Base-by-base conservation (phyloP, 2,888 invertebrate species). In the Unio pictorum region DNA sequence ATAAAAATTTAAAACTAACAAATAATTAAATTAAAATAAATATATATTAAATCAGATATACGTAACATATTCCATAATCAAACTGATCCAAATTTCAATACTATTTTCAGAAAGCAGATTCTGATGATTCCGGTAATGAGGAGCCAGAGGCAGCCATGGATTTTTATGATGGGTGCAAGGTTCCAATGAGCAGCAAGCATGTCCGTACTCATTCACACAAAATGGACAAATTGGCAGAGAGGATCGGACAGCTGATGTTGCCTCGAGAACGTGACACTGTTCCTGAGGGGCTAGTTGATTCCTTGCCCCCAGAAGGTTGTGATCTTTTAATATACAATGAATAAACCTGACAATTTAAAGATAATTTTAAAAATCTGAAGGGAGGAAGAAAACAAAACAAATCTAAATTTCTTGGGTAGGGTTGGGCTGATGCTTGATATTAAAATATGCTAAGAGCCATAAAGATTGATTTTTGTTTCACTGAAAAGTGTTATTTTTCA, bases 121-220 rank as follows among this genome's bases (percentile, higher is more conserved):
- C 96, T 82, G 95, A 95, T 79, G 97, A 97, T 89, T 97, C 96
- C 0, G 98, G 97, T 0, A 98, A 96, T 88, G 98, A 98, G 88
- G 97, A 98, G 88, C 97, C 97, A 6, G 87, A 86, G 11, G 84
- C 78, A 11, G 87, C 84, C 0, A 93, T 93, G 58, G 95, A 95
- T 87, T 90, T 90, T 69, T 88, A 87, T 89, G 72, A 67, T 58
- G 64, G 66, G 26, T 67, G 70, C 54, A 65, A 65, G 58, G 68
- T 78, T 57, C 71, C 69, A 55, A 66, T 77, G n/a, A 75, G 78
- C 26, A 61, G 72, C 7, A 66, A 64, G 26, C 67, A 62, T 56
- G 70, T 74, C 57, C 58, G 69, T 8, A 59, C 72, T 4, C 69
- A 69, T 34, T 75, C 78, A 7, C 83, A 82, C 63, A 88, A 87